phyloP scores from a whole-genome alignment of 2,888 invertebrate species.

The Dichetophora obliterata region DNA sequence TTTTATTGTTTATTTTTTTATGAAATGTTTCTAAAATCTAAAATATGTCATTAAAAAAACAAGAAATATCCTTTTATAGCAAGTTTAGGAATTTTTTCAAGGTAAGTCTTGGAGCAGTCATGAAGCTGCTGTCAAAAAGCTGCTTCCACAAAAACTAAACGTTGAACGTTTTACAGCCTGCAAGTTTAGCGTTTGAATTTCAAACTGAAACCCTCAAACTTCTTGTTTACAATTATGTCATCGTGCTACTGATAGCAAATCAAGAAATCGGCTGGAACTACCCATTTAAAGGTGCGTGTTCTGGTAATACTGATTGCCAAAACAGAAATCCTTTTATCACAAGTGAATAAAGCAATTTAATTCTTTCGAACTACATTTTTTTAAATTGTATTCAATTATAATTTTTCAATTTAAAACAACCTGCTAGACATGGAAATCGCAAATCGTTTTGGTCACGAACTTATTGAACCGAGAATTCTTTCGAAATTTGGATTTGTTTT shows the following conservation, averaged over 20 bases:
- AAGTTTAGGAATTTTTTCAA: constrained; percentile 16
- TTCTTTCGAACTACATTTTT: background rate
- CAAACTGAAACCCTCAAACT: constrained; percentile 52
- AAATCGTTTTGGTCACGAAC: constrained; percentile 52
- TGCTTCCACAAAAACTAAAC: background rate
- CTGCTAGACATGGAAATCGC: constrained; percentile 50
- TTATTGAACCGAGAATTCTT: constrained; percentile 50
- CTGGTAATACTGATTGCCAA: background rate
- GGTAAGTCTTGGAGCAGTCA: background rate
- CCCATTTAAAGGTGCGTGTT: constrained; percentile 49
- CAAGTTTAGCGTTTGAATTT: constrained; percentile 47
- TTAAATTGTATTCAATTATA: background rate
- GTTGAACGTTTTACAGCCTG: constrained; percentile 35
- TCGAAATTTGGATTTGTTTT: constrained; percentile 55
- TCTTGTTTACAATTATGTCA: constrained; percentile 53
- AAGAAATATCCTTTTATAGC: constrained; percentile 13
- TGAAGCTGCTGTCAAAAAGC: background rate
- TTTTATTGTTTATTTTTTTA: constrained; percentile 21
- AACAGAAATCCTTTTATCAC: background rate
- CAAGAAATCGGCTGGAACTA: constrained; percentile 53
- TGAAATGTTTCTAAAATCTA: constrained; percentile 7
- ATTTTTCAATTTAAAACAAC: background rate
- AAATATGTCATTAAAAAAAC: constrained; percentile 22
- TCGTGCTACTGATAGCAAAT: constrained; percentile 53
- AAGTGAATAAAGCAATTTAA: constrained; percentile 1